phyloP scores from a whole-genome alignment of 1,140 invertebrate species.

The Drosophila parvula region DNA sequence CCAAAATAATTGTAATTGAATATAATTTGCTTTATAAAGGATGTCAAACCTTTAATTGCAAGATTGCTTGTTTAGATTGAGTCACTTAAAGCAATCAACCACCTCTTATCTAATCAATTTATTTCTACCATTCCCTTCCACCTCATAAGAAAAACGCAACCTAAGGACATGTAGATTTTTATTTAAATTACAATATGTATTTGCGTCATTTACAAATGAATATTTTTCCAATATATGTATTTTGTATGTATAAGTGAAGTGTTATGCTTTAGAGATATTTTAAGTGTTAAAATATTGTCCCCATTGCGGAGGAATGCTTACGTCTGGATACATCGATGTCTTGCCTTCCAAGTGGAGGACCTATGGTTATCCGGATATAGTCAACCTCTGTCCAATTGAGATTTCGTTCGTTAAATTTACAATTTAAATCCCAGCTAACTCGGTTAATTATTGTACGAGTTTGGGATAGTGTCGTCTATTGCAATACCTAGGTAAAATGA shows the following conservation, averaged over 20 bases:
- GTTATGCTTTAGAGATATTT: constrained; percentile 18
- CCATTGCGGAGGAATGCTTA: constrained; percentile 11
- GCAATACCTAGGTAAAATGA: neutral
- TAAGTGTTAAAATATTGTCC: constrained; percentile 1
- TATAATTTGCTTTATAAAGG: neutral
- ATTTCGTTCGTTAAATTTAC: constrained; percentile 19
- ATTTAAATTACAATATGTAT: constrained; percentile 25
- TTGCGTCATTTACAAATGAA: constrained; percentile 40
- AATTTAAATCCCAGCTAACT: constrained; percentile 8
- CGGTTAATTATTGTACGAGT: constrained; percentile 3
- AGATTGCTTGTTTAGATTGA: neutral
- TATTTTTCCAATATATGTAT: constrained; percentile 13
- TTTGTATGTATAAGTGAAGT: constrained; percentile 4
- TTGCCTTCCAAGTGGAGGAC: neutral
- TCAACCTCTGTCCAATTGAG: constrained; percentile 25
- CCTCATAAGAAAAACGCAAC: neutral
- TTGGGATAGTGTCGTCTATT: neutral
- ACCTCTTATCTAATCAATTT: neutral
- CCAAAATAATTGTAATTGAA: neutral
- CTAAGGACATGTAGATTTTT: constrained; percentile 28
- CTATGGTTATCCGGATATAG: neutral
- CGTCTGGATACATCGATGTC: neutral
- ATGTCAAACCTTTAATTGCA: neutral
- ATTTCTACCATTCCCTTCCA: no score
- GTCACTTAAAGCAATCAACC: neutral